Conservation (phyloP, 2,888 invertebrate species). For the Oscheius myriophilus region DNA sequence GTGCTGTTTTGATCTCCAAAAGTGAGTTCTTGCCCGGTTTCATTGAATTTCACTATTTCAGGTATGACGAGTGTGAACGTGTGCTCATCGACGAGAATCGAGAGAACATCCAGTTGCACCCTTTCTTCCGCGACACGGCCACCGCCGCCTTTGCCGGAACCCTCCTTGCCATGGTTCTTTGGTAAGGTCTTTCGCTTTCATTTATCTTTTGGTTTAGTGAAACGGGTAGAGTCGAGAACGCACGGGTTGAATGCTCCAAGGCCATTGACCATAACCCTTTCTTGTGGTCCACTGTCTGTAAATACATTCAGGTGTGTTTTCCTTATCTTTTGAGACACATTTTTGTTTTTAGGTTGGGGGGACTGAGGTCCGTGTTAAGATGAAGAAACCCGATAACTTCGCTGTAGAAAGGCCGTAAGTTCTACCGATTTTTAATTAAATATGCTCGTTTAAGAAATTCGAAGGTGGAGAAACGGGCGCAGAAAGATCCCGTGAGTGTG, state of each 20-base stretch:
- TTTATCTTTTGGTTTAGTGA: background rate
- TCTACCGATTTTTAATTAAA: no score
- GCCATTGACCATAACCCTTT: conserved; percentile 39
- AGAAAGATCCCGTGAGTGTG: background rate
- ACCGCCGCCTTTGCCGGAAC: conserved; percentile 52
- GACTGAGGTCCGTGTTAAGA: background rate
- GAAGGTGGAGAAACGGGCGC: background rate
- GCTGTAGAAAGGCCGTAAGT: no score
- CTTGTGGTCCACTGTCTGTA: conserved; percentile 43
- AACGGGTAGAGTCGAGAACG: conserved; percentile 24
- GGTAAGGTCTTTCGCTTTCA: conserved; percentile 19
- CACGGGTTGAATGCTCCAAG: conserved; percentile 31
- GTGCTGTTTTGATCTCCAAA: conserved; percentile 58
- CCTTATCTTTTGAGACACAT: background rate
- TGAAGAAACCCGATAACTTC: no score
- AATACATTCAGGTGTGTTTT: conserved; percentile 24
- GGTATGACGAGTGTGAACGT: conserved; percentile 49
- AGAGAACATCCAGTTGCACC: conserved; percentile 39
- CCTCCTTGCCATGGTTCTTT: conserved; percentile 37
- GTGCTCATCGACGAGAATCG: conserved; percentile 35
- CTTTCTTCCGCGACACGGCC: conserved; percentile 34
- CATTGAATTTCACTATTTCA: conserved; percentile 26
- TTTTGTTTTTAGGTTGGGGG: conserved; percentile 20
- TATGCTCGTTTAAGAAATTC: background rate
- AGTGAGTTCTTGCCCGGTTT: conserved; percentile 41